Conservation (phyloP, 2,888 invertebrate genomes). For the Phrixothrix hirtus region DNA sequence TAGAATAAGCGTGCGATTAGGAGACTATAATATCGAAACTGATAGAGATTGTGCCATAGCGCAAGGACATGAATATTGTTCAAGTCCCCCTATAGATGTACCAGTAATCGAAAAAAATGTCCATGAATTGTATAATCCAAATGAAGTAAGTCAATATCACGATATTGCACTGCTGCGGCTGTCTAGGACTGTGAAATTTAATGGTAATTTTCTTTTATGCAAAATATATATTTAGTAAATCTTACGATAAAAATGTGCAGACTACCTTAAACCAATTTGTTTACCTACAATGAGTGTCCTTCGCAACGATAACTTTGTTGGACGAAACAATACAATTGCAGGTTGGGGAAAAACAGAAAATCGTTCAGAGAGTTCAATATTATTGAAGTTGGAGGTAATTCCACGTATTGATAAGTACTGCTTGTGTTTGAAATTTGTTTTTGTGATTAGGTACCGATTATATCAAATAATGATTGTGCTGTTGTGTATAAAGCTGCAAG, state of each 20-base stretch:
- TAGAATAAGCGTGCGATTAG: slow-evolving; percentile 66
- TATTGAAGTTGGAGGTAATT: slow-evolving; percentile 57
- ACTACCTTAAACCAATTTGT: slow-evolving; percentile 65
- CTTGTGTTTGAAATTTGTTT: too few relatives aligned
- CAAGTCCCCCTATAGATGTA: slow-evolving; percentile 63
- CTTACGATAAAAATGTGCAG: too few relatives aligned
- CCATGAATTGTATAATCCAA: slow-evolving; percentile 67
- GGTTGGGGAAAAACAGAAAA: slow-evolving; percentile 70
- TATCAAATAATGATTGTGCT: slow-evolving; percentile 57
- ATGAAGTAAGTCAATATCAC: slow-evolving; percentile 63
- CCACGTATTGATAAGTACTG: too few relatives aligned
- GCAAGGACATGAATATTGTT: slow-evolving; percentile 57
- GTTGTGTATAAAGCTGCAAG: slow-evolving; percentile 58
- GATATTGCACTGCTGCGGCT: slow-evolving; percentile 76
- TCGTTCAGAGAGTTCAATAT: slow-evolving; percentile 56
- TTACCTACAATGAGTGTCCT: slow-evolving; percentile 55
- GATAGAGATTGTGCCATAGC: slow-evolving; percentile 63
- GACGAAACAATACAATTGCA: slow-evolving; percentile 59
- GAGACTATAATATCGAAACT: slow-evolving; percentile 64
- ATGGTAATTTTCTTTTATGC: slow-evolving; percentile 54
- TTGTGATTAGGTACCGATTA: slow-evolving; percentile 58
- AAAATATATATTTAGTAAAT: background rate
- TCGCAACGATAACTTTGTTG: slow-evolving; percentile 52
- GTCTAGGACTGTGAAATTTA: slow-evolving; percentile 58
- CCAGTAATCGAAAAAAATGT: slow-evolving; percentile 65